These are phyloP conservation scores for Brachylomia viminalis DNA, from an alignment of 2,888 invertebrate genomes.

Conservation along the genomic window DNA sequence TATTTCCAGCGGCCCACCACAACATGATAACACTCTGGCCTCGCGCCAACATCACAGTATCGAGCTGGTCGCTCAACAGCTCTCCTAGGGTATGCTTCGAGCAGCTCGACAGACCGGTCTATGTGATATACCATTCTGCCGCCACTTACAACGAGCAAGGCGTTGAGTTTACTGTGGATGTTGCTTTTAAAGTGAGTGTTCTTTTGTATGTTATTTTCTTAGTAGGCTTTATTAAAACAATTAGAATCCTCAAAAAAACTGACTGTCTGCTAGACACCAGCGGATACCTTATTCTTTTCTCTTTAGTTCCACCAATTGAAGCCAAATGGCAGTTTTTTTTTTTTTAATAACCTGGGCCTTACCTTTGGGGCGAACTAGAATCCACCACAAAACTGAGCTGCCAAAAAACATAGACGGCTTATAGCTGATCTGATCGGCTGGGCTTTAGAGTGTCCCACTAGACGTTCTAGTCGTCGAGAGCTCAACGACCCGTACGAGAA, in stretches of 20 bases:
- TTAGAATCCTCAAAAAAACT: background rate
- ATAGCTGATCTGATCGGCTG: no score
- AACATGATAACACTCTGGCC: slow-evolving; percentile 80
- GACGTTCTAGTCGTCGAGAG: background rate
- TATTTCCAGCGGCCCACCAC: slow-evolving; percentile 77
- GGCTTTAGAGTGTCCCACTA: background rate
- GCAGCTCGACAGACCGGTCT: slow-evolving; percentile 74
- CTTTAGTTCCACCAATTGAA: background rate
- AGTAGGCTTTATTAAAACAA: background rate
- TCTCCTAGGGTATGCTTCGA: slow-evolving; percentile 54
- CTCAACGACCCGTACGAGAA: background rate
- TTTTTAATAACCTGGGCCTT: background rate
- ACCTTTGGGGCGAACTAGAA: background rate
- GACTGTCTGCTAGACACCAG: background rate
- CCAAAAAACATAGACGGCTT: background rate
- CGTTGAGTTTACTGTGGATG: slow-evolving; percentile 66
- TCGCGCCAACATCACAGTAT: slow-evolving; percentile 64
- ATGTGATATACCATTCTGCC: slow-evolving; percentile 74
- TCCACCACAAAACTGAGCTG: background rate
- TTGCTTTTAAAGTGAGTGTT: slow-evolving; percentile 74
- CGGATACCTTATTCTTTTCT: background rate
- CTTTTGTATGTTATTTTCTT: background rate
- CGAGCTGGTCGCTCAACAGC: slow-evolving; percentile 75
- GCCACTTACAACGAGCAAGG: slow-evolving; percentile 72
- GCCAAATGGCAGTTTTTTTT: background rate